These are phyloP conservation scores for Oxyura jamaicensis DNA, from an alignment of 2,113 vertebrate genomes.

Conservation along the genomic window DNA sequence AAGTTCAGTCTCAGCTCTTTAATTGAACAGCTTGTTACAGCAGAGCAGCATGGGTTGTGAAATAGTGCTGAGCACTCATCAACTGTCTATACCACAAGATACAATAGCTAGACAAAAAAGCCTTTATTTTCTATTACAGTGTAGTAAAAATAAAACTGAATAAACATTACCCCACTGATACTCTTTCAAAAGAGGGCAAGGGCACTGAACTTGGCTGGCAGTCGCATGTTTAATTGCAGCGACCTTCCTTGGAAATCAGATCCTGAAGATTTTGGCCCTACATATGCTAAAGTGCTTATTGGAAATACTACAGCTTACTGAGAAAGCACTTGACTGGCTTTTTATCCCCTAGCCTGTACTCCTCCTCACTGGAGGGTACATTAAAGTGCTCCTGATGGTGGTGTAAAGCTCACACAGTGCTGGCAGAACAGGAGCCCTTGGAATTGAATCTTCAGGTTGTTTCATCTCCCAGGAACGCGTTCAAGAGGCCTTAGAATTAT, in stretches of 20 bases:
- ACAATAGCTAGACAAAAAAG: background rate
- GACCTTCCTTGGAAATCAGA: constrained; percentile 7
- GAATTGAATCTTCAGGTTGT: constrained; percentile 37
- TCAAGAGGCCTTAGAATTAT: constrained; percentile 38
- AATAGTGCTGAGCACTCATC: background rate
- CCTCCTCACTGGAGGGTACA: background rate
- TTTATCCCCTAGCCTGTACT: background rate
- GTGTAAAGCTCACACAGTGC: background rate
- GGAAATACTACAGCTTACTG: background rate
- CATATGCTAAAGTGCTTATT: background rate
- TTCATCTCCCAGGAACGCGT: constrained; percentile 58
- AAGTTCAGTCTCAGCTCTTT: background rate
- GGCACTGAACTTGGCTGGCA: background rate
- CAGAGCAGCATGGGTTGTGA: background rate
- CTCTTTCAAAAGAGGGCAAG: background rate
- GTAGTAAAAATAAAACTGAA: constrained; percentile 6
- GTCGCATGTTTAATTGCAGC: background rate
- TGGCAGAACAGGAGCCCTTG: constrained; percentile 20
- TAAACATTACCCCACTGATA: background rate
- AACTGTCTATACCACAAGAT: background rate
- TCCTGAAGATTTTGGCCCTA: background rate
- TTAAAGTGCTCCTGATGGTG: background rate
- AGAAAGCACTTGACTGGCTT: background rate
- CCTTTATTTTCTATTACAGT: background rate
- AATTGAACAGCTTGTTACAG: background rate